phyloP scores from a whole-genome alignment of 2,888 invertebrate species.

The Tetragnatha montana region DNA sequence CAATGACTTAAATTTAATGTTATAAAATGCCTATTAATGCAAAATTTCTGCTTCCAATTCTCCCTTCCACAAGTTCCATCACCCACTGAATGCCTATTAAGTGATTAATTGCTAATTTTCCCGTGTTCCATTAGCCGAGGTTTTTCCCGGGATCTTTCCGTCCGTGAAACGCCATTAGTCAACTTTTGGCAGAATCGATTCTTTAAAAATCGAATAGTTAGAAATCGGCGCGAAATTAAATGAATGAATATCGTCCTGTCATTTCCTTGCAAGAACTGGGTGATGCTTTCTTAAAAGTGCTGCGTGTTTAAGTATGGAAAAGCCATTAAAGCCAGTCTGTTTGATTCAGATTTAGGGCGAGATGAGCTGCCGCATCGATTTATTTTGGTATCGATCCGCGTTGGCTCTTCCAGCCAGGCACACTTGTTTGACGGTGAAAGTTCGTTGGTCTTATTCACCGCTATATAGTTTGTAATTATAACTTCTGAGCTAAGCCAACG shows the following conservation, averaged over 20 bases:
- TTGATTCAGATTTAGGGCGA: conserved; percentile 29
- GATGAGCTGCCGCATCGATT: conserved; percentile 41
- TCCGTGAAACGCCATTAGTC: neutral
- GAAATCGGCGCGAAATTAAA: neutral
- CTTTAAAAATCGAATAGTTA: neutral
- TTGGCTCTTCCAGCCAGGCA: neutral
- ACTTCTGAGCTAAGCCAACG: no score
- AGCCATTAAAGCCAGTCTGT: conserved; percentile 42
- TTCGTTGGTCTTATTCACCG: neutral
- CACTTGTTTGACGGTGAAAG: conserved; percentile 22
- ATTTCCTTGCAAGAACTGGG: neutral
- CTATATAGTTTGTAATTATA: neutral
- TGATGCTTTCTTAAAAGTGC: conserved; percentile 4
- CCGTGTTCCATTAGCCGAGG: neutral
- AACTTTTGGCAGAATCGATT: conserved; percentile 1
- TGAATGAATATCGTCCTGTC: neutral
- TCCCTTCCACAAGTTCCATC: neutral
- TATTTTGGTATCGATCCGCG: conserved; percentile 27
- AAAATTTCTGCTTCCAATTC: no score
- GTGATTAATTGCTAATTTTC: neutral
- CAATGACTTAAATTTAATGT: no score
- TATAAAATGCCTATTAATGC: no score
- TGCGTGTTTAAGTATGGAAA: conserved; percentile 52
- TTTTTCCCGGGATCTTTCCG: neutral
- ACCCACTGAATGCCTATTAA: neutral